Evolutionary conservation across 2,888 invertebrate genomes (phyloP).

Genomic region (Drosophila imparisetae): DNA sequence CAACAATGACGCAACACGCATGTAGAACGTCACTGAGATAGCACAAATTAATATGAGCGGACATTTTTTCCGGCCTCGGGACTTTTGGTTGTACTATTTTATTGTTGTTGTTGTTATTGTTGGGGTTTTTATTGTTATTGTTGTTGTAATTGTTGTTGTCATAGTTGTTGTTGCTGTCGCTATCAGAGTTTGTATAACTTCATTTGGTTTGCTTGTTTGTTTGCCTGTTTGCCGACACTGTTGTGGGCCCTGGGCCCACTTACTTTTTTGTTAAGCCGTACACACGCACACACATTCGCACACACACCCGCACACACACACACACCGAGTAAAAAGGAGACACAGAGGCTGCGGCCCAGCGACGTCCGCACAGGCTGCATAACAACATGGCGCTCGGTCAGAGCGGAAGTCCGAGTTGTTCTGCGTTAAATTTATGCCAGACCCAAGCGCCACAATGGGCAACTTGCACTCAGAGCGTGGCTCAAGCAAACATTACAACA

Average conservation of each 20-base stretch:
- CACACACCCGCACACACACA: background rate
- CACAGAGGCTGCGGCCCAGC: constrained; percentile 19
- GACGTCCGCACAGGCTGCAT: constrained; percentile 57
- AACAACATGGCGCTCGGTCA: constrained; percentile 74
- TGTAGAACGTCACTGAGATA: constrained; percentile 69
- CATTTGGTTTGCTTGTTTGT: constrained; percentile 62
- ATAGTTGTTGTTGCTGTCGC: constrained; percentile 37
- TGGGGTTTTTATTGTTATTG: constrained; percentile 12
- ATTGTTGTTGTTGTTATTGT: constrained; percentile 13
- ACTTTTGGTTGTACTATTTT: constrained; percentile 11
- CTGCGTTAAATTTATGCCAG: constrained; percentile 72
- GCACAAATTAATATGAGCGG: constrained; percentile 71
- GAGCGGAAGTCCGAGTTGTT: constrained; percentile 74
- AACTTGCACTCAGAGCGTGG: background rate
- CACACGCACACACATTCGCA: constrained; percentile 30
- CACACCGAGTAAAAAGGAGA: background rate
- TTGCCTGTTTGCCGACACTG: constrained; percentile 41
- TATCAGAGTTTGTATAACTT: constrained; percentile 74
- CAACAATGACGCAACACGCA: constrained; percentile 51
- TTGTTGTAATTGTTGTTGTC: constrained; percentile 15
- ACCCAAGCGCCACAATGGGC: constrained; percentile 53
- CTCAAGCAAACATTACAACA: background rate
- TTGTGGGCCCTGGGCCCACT: constrained; percentile 42
- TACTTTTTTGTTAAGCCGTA: constrained; percentile 62
- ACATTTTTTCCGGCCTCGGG: constrained; percentile 55